These are phyloP conservation scores for Sitodiplosis mosellana DNA, from an alignment of 1,140 invertebrate genomes.

Conservation along the genomic window DNA sequence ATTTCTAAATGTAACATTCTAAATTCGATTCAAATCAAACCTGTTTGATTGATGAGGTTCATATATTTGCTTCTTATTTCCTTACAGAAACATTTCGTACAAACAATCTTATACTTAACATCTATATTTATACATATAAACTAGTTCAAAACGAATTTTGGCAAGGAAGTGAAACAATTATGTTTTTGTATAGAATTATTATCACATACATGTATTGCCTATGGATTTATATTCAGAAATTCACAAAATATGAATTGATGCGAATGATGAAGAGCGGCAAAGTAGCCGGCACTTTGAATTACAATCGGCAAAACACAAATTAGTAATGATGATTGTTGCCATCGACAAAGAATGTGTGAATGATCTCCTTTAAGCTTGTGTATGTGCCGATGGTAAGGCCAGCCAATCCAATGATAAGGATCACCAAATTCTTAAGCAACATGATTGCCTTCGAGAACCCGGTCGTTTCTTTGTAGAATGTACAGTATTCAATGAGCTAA, in stretches of 20 bases:
- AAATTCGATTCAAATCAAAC: too few species aligned
- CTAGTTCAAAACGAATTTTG: not conserved
- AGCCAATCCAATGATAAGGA: constrained; percentile 45
- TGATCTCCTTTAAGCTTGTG: constrained; percentile 44
- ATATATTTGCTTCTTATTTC: too few species aligned
- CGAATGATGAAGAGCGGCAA: too few species aligned
- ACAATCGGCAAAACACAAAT: too few species aligned
- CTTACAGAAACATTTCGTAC: too few species aligned
- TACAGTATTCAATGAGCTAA: not conserved
- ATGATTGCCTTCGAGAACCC: constrained; percentile 20
- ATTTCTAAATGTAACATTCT: too few species aligned
- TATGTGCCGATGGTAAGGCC: constrained; percentile 52
- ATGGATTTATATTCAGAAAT: too few species aligned
- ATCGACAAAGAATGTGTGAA: constrained; percentile 17
- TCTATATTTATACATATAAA: not conserved
- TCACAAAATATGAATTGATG: too few species aligned
- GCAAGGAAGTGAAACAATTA: not conserved
- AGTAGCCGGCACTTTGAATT: too few species aligned
- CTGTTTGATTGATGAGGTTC: not conserved
- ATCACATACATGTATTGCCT: not conserved
- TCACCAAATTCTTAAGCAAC: constrained; percentile 43
- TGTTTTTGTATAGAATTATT: not conserved
- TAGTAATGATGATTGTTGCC: too few species aligned
- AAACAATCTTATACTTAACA: not conserved
- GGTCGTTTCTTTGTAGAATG: not conserved